Base-by-base conservation (phyloP, 2,113 vertebrate genomes). In the Aptenodytes forsteri region DNA sequence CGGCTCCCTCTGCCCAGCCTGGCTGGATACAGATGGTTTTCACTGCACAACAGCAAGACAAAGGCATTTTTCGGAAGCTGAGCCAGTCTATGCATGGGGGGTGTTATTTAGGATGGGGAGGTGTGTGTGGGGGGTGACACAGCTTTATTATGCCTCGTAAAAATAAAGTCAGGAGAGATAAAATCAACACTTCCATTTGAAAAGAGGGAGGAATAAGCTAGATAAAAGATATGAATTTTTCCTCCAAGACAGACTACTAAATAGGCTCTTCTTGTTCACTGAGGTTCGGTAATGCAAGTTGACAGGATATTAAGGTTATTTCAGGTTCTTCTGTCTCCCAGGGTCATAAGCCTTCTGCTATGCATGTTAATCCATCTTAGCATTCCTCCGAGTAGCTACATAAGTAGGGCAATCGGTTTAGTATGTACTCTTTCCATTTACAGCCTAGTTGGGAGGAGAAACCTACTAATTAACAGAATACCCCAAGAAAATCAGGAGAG, bases 241-340 rank as follows among this genome's bases (percentile, higher is more conserved):
- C 78, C 96, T 98, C 69, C 83, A 92, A 97, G 96, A 96, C 93
- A 97, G 95, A 95, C 94, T 98, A 92, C 97, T 98, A 98, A 98
- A 98, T 97, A 97, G 98, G 97, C 96, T 97, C 94, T 98, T 98
- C 98, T 98, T 98, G 97, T 98, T 98, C 98, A 98, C 89, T 97
- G 97, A 95, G 97, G 96, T 97, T 98, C 96, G 79, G 98, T 99
- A 99, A 99, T 98, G 98, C 98, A 98, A 98, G 98, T 83, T 99
- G 98, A 98, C 98, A 98, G 97, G 94, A 98, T 98, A 98, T 98
- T 97, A 98, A 98, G 98, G 98, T 98, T 98, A 98, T 98, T 99
- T 98, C 98, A 98, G 98, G 98, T 98, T 98, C 98, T 96, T 55
- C 98, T 98, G 98, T 98, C 98, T 99, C 98, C 97, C 96, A 98